Base-by-base conservation (phyloP, 1,140 invertebrate species). In the Stegodyphus mimosarum region DNA sequence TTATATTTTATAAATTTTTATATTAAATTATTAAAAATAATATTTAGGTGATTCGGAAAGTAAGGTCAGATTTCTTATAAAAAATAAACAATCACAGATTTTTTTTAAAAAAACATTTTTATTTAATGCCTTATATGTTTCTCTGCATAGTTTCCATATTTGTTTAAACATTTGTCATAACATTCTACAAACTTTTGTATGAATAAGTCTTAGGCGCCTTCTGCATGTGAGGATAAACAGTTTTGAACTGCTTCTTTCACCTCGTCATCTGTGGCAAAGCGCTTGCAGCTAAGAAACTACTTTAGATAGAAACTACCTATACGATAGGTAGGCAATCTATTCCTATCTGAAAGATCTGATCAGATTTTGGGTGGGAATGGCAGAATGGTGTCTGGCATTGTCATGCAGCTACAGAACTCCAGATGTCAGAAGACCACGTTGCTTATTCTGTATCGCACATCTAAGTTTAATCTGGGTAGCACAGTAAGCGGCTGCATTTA, bases 131-230 rank as follows among this genome's bases (percentile, higher is more conserved):
- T n/a, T 67, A 33, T n/a, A 67, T 67, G 6, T 17, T 67, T n/a
- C 17, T 67, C 17, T 67, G n/a, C 17, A 6, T 67, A 67, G 64
- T 18, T 18, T 17, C 11, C 17, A 18, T 18, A 17, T 67, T 67
- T 67, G 17, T 67, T 67, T 67, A 3, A 67, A 67, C 17, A 67
- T 67, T 67, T 67, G 2, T 67, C 17, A 17, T 67, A 67, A 67
- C 6, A 5, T 67, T 66, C 64, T 66, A 66, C n/a, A 66, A 66
- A n/a, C n/a, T 60, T 67, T 67, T 67, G 64, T 67, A 67, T 67
- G 11, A 2, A 0, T 17, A 67, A n/a, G n/a, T 67, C 64, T 4
- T 67, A 67, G 1, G 5, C 13, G 64, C 6, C 64, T 13, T 9
- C 64, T 5, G 64, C 15, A 2, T 67, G 1, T 2, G 11, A 67